Evolutionary conservation across 1,140 invertebrate genomes (phyloP).

Genomic region (Atta cephalotes): DNA sequence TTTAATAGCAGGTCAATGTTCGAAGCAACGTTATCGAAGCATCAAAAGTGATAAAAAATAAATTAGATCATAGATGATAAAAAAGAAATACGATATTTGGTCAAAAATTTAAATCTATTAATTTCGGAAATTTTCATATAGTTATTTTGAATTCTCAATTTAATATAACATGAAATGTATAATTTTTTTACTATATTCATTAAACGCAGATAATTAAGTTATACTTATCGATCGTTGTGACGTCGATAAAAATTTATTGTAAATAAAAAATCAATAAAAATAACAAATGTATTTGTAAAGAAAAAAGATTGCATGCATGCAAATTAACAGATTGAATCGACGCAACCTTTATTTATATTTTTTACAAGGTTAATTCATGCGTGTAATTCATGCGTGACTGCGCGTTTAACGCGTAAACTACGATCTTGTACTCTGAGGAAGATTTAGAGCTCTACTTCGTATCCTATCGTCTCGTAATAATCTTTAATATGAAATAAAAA

Average conservation of each 20-base stretch:
- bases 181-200: neutral
- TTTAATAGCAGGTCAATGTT: neutral
- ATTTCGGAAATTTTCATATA: neutral
- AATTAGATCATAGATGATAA: neutral
- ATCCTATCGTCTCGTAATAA: neutral
- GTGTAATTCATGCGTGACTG: neutral
- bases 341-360: conserved; percentile 4
- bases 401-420: neutral
- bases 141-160: neutral
- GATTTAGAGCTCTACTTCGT: neutral
- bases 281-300: neutral
- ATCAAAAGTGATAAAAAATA: neutral
- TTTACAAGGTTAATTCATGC: neutral
- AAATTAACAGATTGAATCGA: neutral
- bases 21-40: neutral
- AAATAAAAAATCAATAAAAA: neutral
- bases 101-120: too few relatives aligned
- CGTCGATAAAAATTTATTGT: neutral
- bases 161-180: neutral
- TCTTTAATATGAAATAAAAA: conserved; percentile 22
- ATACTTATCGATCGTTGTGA: neutral
- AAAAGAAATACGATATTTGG: conserved; percentile 4
- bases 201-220: neutral
- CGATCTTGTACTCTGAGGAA: neutral
- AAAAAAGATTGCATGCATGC: neutral